Conservation (phyloP, 2,113 vertebrate genomes). For the Cranoglanis bouderius region DNA sequence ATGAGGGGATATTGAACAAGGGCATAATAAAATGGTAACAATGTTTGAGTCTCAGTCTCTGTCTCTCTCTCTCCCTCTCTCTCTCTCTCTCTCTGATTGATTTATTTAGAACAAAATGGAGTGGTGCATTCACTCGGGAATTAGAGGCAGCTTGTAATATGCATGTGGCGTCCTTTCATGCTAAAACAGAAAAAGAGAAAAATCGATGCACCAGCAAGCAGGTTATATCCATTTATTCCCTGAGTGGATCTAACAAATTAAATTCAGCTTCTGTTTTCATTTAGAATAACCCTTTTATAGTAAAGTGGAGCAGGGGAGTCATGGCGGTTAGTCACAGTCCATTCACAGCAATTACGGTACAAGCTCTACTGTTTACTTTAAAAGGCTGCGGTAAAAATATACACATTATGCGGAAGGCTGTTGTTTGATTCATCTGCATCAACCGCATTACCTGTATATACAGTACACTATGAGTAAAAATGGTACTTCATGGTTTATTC, state of each 20-base stretch:
- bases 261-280: conserved; percentile 29
- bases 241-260: conserved; percentile 23
- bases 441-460: conserved; percentile 5
- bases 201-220: conserved; percentile 15
- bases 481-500: neutral
- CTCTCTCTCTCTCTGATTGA: neutral
- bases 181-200: conserved; percentile 10
- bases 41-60: neutral
- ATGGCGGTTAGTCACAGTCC: conserved; percentile 3
- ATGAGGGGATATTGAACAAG: conserved; percentile 6
- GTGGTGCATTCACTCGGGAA: neutral
- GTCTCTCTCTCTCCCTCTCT: neutral
- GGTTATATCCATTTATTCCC: conserved; percentile 33
- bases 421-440: neutral
- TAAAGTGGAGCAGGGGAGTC: neutral
- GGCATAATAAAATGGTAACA: neutral
- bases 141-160: neutral
- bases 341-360: conserved; percentile 17
- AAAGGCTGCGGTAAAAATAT: neutral
- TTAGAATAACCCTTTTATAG: conserved; percentile 28
- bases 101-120: conserved; percentile 25
- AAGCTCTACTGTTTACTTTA: neutral
- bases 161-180: neutral
- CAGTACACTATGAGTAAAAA: neutral
- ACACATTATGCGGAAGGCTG: neutral